Conservation (phyloP, 2,797 vertebrate genomes). For the Paramormyrops hopkinsi region DNA sequence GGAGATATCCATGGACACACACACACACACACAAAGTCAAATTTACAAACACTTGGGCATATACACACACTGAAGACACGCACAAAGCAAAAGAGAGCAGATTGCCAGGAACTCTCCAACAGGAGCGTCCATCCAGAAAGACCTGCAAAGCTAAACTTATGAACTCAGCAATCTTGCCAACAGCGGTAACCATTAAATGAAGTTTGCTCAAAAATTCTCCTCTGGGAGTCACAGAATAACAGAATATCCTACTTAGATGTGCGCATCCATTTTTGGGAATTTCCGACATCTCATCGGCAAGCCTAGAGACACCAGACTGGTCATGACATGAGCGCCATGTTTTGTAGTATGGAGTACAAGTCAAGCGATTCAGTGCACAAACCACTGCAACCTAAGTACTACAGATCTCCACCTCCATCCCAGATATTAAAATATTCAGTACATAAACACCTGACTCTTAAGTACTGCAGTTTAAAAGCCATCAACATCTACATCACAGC, state of each 20-base stretch:
- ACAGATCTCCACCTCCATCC: neutral
- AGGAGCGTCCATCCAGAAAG: neutral
- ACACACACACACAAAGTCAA: neutral
- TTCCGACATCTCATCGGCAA: neutral
- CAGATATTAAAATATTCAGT: constrained; percentile 9
- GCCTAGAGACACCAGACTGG: neutral
- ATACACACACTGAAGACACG: neutral
- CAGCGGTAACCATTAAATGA: neutral
- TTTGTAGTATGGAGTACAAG: neutral
- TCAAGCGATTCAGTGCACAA: neutral
- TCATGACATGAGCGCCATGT: neutral
- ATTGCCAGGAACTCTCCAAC: neutral
- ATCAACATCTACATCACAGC: neutral
- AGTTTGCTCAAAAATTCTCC: neutral
- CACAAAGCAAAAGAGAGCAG: neutral
- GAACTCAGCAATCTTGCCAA: neutral
- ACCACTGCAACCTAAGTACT: neutral
- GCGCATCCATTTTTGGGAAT: neutral
- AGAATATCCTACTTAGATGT: neutral
- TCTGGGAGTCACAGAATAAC: neutral
- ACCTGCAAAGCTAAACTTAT: neutral
- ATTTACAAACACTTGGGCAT: neutral
- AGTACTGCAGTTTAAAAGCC: constrained; percentile 8
- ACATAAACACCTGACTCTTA: constrained; percentile 10
- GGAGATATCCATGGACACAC: neutral